Percentiles rank a stretch among this genome's conserved stretches.
Evolutionary conservation across 2,888 invertebrate genomes (phyloP).

Genomic region (Microctonus aethiopoides): DNA sequence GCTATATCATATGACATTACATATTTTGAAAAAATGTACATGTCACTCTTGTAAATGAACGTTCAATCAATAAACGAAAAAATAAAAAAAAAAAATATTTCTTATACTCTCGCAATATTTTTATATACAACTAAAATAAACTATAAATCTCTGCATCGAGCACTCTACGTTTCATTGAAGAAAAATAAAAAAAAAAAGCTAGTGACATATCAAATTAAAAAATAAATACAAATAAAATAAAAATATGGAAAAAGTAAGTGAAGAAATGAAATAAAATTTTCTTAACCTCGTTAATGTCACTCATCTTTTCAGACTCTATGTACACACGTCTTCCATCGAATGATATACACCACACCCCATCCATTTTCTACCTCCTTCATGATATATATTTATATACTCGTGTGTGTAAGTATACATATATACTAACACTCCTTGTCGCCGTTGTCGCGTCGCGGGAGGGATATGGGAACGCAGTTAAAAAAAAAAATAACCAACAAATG

Average conservation of each 20-base stretch:
- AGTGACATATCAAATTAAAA: too few species aligned
- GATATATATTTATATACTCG: too few species aligned
- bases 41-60: constrained; percentile 10
- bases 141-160: not conserved
- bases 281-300: constrained; percentile 39
- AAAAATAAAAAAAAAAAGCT: too few species aligned
- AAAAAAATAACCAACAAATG: not conserved
- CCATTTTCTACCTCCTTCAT: constrained; percentile 25
- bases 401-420: too few species aligned
- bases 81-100: constrained; percentile 3
- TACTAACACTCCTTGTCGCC: too few species aligned
- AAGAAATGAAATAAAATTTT: constrained; percentile 22
- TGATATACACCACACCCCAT: constrained; percentile 37
- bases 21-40: not conserved
- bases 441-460: not conserved
- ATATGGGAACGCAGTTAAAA: constrained; percentile 2
- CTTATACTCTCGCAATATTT: not conserved
- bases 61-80: constrained; percentile 3
- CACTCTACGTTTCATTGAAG: not conserved
- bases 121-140: not conserved
- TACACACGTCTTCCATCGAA: constrained; percentile 27
- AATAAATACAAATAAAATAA: too few species aligned
- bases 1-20: constrained; percentile 6
- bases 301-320: constrained; percentile 34
- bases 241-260: not conserved